A percentile compares a stretch with the other conserved stretches of the same genome.
Evolutionary conservation across 2,797 vertebrate species (phyloP).

Genomic region (Euthynnus affinis): DNA sequence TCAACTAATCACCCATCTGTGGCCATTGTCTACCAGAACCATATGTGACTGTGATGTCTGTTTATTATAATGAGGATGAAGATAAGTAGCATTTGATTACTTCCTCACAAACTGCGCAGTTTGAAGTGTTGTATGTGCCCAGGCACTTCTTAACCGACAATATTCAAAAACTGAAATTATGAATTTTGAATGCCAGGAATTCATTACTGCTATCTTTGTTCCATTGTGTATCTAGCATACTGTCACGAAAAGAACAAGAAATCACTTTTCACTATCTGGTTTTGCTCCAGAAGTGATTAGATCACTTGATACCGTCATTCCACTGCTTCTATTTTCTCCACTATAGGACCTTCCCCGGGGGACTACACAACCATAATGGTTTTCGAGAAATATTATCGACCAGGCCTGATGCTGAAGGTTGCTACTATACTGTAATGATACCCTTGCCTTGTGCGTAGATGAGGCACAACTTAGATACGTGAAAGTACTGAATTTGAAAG

Average conservation of each 20-base stretch:
- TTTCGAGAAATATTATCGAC: slow-evolving; percentile 82
- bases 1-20: slow-evolving; percentile 83
- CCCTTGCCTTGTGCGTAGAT: slow-evolving; percentile 56
- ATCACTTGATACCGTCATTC: slow-evolving; percentile 75
- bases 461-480: slow-evolving; percentile 41
- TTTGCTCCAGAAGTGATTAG: slow-evolving; percentile 76
- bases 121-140: slow-evolving; percentile 64
- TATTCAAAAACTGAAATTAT: slow-evolving; percentile 56
- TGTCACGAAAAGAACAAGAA: slow-evolving; percentile 69
- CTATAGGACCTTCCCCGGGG: slow-evolving; percentile 55
- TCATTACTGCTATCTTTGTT: slow-evolving; percentile 66
- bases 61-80: slow-evolving; percentile 80
- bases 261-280: slow-evolving; percentile 74
- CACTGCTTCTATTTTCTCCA: slow-evolving; percentile 72
- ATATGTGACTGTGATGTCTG: slow-evolving; percentile 75
- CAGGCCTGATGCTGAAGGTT: slow-evolving; percentile 64
- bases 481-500: slow-evolving; percentile 56
- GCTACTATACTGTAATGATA: slow-evolving; percentile 60
- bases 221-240: slow-evolving; percentile 40
- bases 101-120: slow-evolving; percentile 65
- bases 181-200: slow-evolving; percentile 65
- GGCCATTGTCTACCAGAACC: slow-evolving; percentile 77
- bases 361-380: slow-evolving; percentile 77
- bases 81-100: slow-evolving; percentile 82
- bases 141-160: slow-evolving; percentile 42